A percentile compares a stretch with the other conserved stretches of the same genome.
phyloP scores from a whole-genome alignment of 2,888 invertebrate genomes.

The Philopedon plagiatum region DNA sequence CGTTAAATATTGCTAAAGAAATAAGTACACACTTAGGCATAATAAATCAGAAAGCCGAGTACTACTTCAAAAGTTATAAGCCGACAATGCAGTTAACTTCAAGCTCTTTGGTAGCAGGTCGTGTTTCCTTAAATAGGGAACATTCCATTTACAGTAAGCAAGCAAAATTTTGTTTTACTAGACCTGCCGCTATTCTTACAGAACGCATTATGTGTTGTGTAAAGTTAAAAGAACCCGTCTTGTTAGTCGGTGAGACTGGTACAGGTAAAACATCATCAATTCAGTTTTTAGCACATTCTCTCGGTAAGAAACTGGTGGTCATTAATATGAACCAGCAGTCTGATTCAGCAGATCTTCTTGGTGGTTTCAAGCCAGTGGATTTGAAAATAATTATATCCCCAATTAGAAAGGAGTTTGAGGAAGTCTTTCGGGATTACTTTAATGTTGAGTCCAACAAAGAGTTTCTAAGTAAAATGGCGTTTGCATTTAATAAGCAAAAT shows the following conservation, averaged over 20 bases:
- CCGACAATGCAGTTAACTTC: slow-evolving; percentile 78
- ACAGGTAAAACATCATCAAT: slow-evolving; percentile 98
- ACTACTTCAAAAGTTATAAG: slow-evolving; percentile 84
- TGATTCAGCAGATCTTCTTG: slow-evolving; percentile 95
- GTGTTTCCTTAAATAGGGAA: slow-evolving; percentile 71
- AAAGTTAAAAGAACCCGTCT: slow-evolving; percentile 86
- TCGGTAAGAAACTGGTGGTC: slow-evolving; percentile 89
- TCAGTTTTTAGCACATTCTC: slow-evolving; percentile 89
- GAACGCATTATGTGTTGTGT: slow-evolving; percentile 93
- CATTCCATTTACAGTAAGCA: slow-evolving; percentile 55
- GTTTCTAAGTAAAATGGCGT: slow-evolving; percentile 86
- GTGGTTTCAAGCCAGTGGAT: slow-evolving; percentile 97
- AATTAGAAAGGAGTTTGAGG: slow-evolving; percentile 76
- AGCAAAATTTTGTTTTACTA: slow-evolving; percentile 84
- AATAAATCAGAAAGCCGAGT: slow-evolving; percentile 84
- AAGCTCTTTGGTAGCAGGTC: slow-evolving; percentile 78
- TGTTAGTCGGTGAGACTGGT: slow-evolving; percentile 98
- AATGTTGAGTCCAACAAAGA: slow-evolving; percentile 83
- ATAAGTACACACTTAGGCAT: slow-evolving; percentile 89
- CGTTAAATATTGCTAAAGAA: slow-evolving; percentile 78
- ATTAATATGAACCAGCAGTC: slow-evolving; percentile 99
- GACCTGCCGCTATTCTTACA: slow-evolving; percentile 84
- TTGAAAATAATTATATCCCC: slow-evolving; percentile 87
- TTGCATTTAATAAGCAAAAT: slow-evolving; percentile 80
- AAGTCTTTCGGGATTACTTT: slow-evolving; percentile 85